phyloP scores from a whole-genome alignment of 2,113 vertebrate genomes.

The Cisticola juncidis region DNA sequence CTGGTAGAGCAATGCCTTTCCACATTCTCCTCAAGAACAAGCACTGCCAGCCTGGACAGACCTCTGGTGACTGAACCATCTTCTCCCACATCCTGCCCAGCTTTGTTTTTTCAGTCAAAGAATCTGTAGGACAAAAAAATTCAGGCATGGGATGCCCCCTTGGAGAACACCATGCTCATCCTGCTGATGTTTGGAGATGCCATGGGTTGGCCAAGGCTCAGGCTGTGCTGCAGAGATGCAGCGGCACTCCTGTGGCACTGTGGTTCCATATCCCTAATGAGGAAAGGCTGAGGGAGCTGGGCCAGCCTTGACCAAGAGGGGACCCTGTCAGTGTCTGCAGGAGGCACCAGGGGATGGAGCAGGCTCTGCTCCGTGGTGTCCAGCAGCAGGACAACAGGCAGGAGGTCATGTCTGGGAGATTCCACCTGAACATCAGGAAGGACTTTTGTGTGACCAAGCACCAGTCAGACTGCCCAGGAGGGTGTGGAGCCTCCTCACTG shows the following conservation, averaged over 20 bases:
- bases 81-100: background rate
- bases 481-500: background rate
- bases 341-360: background rate
- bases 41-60: background rate
- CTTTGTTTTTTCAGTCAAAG: background rate
- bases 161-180: background rate
- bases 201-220: background rate
- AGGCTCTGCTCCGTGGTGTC: background rate
- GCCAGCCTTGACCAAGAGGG: background rate
- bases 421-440: background rate
- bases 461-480: background rate
- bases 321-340: background rate
- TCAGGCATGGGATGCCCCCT: background rate
- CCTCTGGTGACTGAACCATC: fast-evolving
- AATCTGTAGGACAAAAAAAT: background rate
- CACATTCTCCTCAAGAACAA: background rate
- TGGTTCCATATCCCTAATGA: fast-evolving
- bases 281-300: background rate
- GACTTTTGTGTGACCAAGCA: background rate
- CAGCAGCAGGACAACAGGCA: background rate
- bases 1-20: background rate
- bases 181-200: background rate
- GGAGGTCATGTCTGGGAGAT: background rate
- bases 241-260: fast-evolving
- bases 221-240: background rate